Conservation (phyloP, 2,797 vertebrate genomes). For the Rhincodon typus region DNA sequence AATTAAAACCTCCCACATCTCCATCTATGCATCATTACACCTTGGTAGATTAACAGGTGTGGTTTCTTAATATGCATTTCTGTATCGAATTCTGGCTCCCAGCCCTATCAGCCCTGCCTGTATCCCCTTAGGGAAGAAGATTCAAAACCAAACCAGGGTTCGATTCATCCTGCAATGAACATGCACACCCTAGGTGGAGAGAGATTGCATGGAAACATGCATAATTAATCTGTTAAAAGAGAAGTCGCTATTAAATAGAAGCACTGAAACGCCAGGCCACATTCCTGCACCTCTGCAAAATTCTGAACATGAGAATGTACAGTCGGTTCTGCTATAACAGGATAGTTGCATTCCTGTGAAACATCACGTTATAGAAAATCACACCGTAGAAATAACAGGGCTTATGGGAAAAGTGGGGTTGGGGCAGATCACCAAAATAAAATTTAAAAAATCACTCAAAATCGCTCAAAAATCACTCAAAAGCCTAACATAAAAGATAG, state of each 20-base stretch:
- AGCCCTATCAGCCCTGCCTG: not conserved
- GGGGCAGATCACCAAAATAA: too few species aligned
- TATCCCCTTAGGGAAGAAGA: not conserved
- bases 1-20: not conserved
- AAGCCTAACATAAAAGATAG: too few species aligned
- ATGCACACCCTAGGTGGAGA: not conserved
- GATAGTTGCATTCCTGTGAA: too few species aligned
- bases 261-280: not conserved
- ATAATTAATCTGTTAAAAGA: not conserved
- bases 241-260: not conserved
- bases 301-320: not conserved
- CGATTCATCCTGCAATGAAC: not conserved
- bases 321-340: too few species aligned
- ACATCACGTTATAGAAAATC: too few species aligned
- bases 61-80: not conserved
- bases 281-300: not conserved
- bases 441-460: too few species aligned
- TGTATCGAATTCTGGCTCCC: not conserved
- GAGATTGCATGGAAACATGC: not conserved
- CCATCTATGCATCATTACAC: not conserved
- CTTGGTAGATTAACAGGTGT: not conserved
- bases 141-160: not conserved
- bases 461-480: too few species aligned
- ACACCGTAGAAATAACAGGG: too few species aligned
- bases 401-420: too few species aligned